phyloP scores from a whole-genome alignment of 2,113 vertebrate genomes.

The Mesoclemmys tuberculata region DNA sequence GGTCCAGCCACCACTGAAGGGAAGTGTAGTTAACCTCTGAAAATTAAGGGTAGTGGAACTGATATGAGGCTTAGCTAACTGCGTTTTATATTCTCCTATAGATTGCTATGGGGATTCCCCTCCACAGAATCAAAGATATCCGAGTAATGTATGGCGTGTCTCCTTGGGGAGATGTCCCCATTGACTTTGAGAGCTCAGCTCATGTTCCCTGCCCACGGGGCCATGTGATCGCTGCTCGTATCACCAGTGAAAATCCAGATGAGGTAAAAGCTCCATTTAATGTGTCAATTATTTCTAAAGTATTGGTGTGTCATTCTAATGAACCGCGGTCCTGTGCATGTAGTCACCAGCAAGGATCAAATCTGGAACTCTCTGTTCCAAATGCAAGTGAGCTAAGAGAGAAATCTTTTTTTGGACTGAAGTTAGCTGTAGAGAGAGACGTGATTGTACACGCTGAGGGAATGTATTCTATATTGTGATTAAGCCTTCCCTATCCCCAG shows the following conservation, averaged over 20 bases:
- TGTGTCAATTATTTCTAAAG: accelerated
- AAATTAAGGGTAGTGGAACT: not conserved
- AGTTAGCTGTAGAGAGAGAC: not conserved
- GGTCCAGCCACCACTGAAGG: not conserved
- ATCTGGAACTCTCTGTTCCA: not conserved
- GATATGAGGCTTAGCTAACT: not conserved
- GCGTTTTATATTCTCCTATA: slow-evolving; percentile 51
- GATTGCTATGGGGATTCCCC: slow-evolving; percentile 98
- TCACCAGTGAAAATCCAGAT: slow-evolving; percentile 99
- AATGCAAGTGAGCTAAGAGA: not conserved
- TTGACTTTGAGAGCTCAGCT: slow-evolving; percentile 94
- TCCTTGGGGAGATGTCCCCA: slow-evolving; percentile 92
- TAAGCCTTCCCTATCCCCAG: not conserved
- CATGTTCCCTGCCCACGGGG: slow-evolving; percentile 91
- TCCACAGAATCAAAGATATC: slow-evolving; percentile 97
- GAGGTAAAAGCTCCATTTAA: slow-evolving; percentile 80
- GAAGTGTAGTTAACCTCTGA: not conserved
- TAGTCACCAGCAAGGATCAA: not conserved
- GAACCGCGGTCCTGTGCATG: not conserved
- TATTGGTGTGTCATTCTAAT: accelerated
- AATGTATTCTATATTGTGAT: not conserved
- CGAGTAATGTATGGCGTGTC: slow-evolving; percentile 93
- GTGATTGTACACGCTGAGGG: not conserved
- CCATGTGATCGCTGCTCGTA: slow-evolving; percentile 97
- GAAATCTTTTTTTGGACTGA: not conserved